Evolutionary conservation across 23 tunicate species (phyloP).

Genomic region (Clavelina lepadiformis): DNA sequence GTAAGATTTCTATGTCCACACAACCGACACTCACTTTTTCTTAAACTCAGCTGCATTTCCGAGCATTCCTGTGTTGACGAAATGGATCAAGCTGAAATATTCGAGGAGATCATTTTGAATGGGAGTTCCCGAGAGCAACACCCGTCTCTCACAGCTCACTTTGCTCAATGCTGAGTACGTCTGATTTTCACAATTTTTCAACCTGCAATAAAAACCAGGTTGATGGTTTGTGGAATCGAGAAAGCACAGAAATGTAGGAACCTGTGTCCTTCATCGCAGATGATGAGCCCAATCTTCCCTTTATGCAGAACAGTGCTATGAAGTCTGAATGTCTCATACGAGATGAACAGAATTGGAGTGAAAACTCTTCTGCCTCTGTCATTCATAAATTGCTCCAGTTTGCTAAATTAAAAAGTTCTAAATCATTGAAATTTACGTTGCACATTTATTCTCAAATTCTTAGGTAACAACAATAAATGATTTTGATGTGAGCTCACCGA

Average conservation of each 20-base stretch:
- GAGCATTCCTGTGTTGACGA: slow-evolving; percentile 83
- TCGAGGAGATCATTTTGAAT: slow-evolving; percentile 97
- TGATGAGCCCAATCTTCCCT: slow-evolving; percentile 84
- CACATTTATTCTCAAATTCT: background rate
- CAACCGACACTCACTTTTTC: slow-evolving; percentile 69
- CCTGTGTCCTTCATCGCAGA: slow-evolving; percentile 99
- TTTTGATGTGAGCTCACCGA: slow-evolving; percentile 13
- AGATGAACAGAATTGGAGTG: slow-evolving; percentile 80
- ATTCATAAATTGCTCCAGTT: slow-evolving; percentile 60
- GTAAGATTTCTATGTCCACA: background rate
- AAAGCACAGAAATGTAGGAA: too few relatives aligned
- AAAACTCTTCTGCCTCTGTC: slow-evolving; percentile 54
- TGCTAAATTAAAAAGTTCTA: slow-evolving; percentile 34
- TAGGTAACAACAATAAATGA: background rate
- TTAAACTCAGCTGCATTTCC: slow-evolving; percentile 93
- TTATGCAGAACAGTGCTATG: slow-evolving; percentile 81
- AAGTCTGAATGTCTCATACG: slow-evolving; percentile 93
- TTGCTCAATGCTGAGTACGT: slow-evolving; percentile 81
- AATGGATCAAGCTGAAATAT: slow-evolving; percentile 92
- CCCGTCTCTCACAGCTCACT: slow-evolving; percentile 72
- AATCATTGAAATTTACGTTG: too few relatives aligned
- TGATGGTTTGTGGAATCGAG: too few relatives aligned
- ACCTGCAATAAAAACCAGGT: slow-evolving; percentile 11
- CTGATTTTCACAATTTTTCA: slow-evolving; percentile 86
- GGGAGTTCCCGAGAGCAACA: slow-evolving; percentile 94